These are phyloP conservation scores for Pionites leucogaster DNA, from an alignment of 2,113 vertebrate species.

Conservation along the genomic window DNA sequence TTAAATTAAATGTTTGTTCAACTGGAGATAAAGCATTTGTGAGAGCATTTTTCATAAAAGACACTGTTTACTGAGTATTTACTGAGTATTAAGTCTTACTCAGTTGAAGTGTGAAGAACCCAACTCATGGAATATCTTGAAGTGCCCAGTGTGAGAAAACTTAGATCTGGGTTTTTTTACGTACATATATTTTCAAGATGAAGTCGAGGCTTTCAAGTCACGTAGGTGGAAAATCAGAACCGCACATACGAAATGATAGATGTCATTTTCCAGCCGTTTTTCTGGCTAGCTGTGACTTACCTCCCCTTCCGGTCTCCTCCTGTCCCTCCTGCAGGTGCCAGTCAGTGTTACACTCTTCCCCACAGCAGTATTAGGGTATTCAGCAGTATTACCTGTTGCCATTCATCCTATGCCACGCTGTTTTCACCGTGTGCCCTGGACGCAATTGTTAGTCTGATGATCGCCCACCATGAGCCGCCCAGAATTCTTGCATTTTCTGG, in stretches of 20 bases:
- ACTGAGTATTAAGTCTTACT: background rate
- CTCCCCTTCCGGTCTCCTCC: background rate
- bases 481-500: rapidly evolving
- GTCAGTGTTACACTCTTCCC: too few relatives aligned
- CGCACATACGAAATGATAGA: background rate
- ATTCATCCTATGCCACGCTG: rapidly evolving
- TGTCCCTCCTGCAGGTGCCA: background rate
- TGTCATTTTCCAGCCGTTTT: background rate
- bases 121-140: background rate
- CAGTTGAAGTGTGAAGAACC: background rate
- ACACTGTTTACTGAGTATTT: background rate
- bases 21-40: background rate
- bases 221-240: background rate
- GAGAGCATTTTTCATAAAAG: background rate
- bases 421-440: rapidly evolving
- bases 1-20: background rate
- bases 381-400: background rate
- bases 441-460: background rate
- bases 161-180: background rate
- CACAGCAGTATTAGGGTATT: background rate
- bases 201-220: background rate
- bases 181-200: background rate
- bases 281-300: background rate
- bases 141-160: background rate
- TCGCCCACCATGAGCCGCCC: background rate